phyloP scores from a whole-genome alignment of 92 coral and sea anemone species.

The Nematostella vectensis region DNA sequence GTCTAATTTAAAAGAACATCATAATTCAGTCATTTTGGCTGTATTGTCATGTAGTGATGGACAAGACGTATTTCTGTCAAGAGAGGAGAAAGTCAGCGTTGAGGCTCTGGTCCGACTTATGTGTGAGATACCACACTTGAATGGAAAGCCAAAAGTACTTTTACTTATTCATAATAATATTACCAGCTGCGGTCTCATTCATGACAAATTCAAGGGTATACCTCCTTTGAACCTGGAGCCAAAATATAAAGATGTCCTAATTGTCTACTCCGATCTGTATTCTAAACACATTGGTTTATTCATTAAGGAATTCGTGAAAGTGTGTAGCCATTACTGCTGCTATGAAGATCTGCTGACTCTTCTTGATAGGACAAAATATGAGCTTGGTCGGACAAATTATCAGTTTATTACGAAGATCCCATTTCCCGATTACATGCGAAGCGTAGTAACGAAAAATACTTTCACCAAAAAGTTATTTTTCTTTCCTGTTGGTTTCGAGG shows the following conservation, averaged over 20 bases:
- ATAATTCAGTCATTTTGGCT: slow-evolving; percentile 30
- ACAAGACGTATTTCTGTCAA: slow-evolving; percentile 12
- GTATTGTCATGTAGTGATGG: slow-evolving; percentile 19
- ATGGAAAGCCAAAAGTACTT: slow-evolving; percentile 41
- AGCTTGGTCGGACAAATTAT: slow-evolving; percentile 37
- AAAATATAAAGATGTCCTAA: slow-evolving; percentile 11
- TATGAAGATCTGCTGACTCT: slow-evolving; percentile 53
- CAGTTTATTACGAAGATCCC: slow-evolving; percentile 22
- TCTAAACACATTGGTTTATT: slow-evolving; percentile 14
- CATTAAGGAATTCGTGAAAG: slow-evolving; percentile 16
- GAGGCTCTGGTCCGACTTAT: slow-evolving; percentile 11
- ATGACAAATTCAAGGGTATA: slow-evolving; percentile 5
- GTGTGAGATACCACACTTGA: background rate
- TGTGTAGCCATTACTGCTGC: slow-evolving; percentile 42
- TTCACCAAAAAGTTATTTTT: slow-evolving; percentile 46
- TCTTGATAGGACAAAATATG: slow-evolving; percentile 28
- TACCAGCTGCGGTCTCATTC: slow-evolving; percentile 12
- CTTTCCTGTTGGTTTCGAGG: slow-evolving; percentile 36
- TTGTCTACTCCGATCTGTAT: slow-evolving; percentile 21
- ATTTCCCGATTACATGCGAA: slow-evolving; percentile 16
- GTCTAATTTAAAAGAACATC: background rate
- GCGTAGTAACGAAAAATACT: slow-evolving; percentile 34
- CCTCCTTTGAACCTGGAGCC: slow-evolving; percentile 8
- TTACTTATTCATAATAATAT: slow-evolving; percentile 27
- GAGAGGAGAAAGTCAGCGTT: slow-evolving; percentile 11